Percentiles rank a stretch among this genome's conserved stretches.
Conservation (phyloP, 1,140 invertebrate genomes). For the Propsilocerus akamusi region DNA sequence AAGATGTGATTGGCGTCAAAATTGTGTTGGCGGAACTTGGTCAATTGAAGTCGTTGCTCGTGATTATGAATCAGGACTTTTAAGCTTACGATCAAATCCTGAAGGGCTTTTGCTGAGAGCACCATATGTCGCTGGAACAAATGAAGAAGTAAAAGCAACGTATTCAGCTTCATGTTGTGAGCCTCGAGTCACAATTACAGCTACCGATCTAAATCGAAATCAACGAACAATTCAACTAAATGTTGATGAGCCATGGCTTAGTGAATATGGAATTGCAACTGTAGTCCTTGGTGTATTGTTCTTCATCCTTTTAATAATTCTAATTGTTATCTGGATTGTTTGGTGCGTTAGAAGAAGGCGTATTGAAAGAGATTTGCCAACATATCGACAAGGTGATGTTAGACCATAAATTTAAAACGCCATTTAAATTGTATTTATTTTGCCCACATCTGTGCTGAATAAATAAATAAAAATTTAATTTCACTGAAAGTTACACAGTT, state of each 20-base stretch:
- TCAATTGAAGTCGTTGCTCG: constrained; percentile 35
- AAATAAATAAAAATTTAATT: not conserved
- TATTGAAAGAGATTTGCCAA: constrained; percentile 29
- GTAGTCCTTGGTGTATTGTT: constrained; percentile 25
- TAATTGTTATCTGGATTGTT: constrained; percentile 28
- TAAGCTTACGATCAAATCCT: constrained; percentile 32
- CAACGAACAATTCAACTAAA: constrained; percentile 32
- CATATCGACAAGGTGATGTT: constrained; percentile 19
- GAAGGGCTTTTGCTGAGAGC: constrained; percentile 22
- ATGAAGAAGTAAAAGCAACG: constrained; percentile 30
- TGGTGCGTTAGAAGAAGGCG: constrained; percentile 29
- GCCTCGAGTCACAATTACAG: constrained; percentile 32
- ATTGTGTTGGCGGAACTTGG: constrained; percentile 36
- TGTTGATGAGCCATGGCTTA: constrained; percentile 24
- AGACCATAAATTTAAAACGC: too few relatives aligned
- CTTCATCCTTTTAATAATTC: constrained; percentile 26
- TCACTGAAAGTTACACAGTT: not conserved
- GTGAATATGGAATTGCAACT: constrained; percentile 30
- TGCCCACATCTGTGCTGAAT: not conserved
- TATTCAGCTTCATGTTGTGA: constrained; percentile 41
- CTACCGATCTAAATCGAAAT: constrained; percentile 35
- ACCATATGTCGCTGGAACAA: constrained; percentile 35
- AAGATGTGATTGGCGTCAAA: constrained; percentile 16
- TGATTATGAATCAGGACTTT: constrained; percentile 35
- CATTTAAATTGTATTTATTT: not conserved